phyloP scores from a whole-genome alignment of 37 sponge, comb jelly and placozoan genomes.

The Spongia lamella region DNA sequence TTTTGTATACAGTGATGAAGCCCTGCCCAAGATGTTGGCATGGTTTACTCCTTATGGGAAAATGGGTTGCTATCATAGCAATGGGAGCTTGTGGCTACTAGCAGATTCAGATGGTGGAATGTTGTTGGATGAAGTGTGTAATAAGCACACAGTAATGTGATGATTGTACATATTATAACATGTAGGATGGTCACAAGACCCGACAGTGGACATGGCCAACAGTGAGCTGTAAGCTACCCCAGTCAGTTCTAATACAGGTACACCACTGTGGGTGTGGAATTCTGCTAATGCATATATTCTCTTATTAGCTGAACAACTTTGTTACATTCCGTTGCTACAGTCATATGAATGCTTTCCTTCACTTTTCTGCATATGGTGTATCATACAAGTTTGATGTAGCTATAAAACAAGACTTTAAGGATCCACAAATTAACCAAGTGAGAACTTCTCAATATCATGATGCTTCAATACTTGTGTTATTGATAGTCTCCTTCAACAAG shows the following conservation, averaged over 20 bases:
- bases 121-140: conserved; percentile 70
- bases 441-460: background rate
- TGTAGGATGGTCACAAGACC: conserved; percentile 61
- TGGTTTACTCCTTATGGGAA: conserved; percentile 76
- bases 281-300: background rate
- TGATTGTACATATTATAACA: background rate
- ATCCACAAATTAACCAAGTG: background rate
- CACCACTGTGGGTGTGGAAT: background rate
- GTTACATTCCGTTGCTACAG: conserved; percentile 64
- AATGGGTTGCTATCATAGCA: conserved; percentile 73
- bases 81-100: conserved; percentile 55
- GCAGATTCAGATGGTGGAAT: conserved; percentile 45
- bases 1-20: conserved; percentile 59
- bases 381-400: conserved; percentile 49
- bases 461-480: too few species aligned
- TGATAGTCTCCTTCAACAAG: too few species aligned
- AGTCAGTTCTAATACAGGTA: conserved; percentile 53
- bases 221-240: conserved; percentile 44
- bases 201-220: conserved; percentile 82
- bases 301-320: conserved; percentile 59
- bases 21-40: conserved; percentile 53
- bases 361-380: conserved; percentile 59
- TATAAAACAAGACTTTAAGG: conserved; percentile 7
- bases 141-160: background rate
- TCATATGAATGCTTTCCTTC: conserved; percentile 42